A percentile compares a stretch with the other conserved stretches of the same genome.
Evolutionary conservation across 2,797 vertebrate species (phyloP).

Genomic region (Microctenopoma stevenorrisi): DNA sequence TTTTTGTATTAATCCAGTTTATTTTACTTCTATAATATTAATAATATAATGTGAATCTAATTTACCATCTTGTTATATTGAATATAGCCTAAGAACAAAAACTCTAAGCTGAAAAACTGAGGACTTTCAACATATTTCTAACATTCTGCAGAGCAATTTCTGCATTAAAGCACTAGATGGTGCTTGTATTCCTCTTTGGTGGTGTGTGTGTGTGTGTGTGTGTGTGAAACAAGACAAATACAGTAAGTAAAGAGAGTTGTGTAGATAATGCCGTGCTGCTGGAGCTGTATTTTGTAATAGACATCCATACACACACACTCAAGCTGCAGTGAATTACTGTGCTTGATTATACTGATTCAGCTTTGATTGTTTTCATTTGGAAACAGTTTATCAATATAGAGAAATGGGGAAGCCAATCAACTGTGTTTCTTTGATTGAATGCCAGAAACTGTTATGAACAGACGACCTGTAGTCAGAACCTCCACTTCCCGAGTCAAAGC

Average conservation of each 20-base stretch:
- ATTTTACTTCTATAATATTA: neutral
- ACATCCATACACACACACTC: constrained; percentile 39
- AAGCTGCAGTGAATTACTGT: constrained; percentile 63
- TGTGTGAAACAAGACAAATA: constrained; percentile 24
- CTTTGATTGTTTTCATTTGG: constrained; percentile 76
- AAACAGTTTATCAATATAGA: constrained; percentile 69
- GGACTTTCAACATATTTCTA: constrained; percentile 19
- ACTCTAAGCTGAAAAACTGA: neutral
- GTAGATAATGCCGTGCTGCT: constrained; percentile 37
- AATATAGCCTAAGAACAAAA: neutral
- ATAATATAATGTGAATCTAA: neutral
- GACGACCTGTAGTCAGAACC: constrained; percentile 41
- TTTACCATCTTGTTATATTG: neutral
- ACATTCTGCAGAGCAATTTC: constrained; percentile 82
- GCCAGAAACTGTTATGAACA: constrained; percentile 58
- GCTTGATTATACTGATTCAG: constrained; percentile 71
- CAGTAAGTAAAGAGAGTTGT: constrained; percentile 45
- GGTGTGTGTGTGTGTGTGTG: constrained; percentile 27
- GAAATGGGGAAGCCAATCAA: constrained; percentile 64
- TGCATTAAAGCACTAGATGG: constrained; percentile 93
- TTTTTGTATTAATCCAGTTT: neutral
- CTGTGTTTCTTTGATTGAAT: constrained; percentile 63
- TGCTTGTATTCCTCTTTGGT: constrained; percentile 90
- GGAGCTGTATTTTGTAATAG: constrained; percentile 42
- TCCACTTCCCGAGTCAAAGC: constrained; percentile 37